Conservation (phyloP, 1,140 invertebrate species). For the Polypedilum pembai region DNA sequence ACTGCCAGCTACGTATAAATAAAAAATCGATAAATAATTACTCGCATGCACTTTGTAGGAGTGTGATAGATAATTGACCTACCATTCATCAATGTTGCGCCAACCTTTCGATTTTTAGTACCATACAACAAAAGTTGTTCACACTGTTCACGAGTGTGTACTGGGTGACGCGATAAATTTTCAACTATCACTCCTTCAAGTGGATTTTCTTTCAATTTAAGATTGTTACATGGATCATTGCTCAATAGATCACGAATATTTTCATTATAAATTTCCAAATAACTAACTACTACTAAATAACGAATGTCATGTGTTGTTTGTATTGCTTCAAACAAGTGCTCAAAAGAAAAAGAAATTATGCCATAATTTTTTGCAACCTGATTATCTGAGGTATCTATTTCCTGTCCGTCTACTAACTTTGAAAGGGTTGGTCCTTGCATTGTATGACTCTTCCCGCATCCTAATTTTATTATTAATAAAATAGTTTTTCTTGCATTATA, state of each 20-base stretch:
- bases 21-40: too few species aligned
- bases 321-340: slow-evolving; percentile 89
- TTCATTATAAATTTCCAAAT: slow-evolving; percentile 92
- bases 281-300: slow-evolving; percentile 83
- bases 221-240: slow-evolving; percentile 45
- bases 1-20: slow-evolving; percentile 53
- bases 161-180: slow-evolving; percentile 45
- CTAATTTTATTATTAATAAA: too few species aligned
- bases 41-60: too few species aligned
- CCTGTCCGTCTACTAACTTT: slow-evolving; percentile 27
- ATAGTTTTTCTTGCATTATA: too few species aligned
- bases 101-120: slow-evolving; percentile 71
- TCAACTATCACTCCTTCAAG: slow-evolving; percentile 69
- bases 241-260: slow-evolving; percentile 67
- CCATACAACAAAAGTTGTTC: slow-evolving; percentile 66
- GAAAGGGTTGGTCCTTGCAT: slow-evolving; percentile 58
- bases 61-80: slow-evolving; percentile 43
- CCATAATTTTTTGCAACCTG: slow-evolving; percentile 47
- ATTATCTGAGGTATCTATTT: neutral
- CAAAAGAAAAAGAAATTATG: slow-evolving; percentile 79
- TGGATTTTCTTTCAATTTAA: slow-evolving; percentile 35
- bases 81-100: slow-evolving; percentile 90
- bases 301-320: slow-evolving; percentile 70
- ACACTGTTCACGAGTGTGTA: slow-evolving; percentile 59
- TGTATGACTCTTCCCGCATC: slow-evolving; percentile 70